Conservation (phyloP, 2,797 vertebrate species). For the Remorina albescens region DNA sequence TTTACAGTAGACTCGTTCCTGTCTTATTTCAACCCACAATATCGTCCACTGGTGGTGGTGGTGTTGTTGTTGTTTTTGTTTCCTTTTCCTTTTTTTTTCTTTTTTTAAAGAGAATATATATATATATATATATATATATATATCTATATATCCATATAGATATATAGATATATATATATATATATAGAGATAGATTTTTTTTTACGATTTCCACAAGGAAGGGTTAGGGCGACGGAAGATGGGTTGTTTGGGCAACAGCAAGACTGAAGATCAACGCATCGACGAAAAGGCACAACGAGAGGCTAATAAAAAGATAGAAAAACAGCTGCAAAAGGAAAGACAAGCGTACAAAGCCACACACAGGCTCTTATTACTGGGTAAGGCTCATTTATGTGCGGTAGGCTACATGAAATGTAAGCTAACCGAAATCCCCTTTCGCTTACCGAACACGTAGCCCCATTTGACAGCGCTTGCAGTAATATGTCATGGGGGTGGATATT, state of each 20-base stretch:
- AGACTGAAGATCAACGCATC: slow-evolving; percentile 97
- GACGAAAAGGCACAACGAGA: slow-evolving; percentile 98
- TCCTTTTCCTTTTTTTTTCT: slow-evolving; percentile 26
- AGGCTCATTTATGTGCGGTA: slow-evolving; percentile 73
- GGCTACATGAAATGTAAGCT: slow-evolving; percentile 63
- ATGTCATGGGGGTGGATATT: slow-evolving; percentile 83
- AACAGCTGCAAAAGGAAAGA: slow-evolving; percentile 96
- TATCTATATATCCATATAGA: too few species aligned
- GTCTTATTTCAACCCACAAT: slow-evolving; percentile 43
- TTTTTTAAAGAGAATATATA: too few species aligned
- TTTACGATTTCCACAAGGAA: slow-evolving; percentile 76
- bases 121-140: too few species aligned
- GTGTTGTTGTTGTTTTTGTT: too few species aligned
- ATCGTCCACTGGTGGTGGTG: slow-evolving; percentile 46
- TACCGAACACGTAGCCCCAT: slow-evolving; percentile 80
- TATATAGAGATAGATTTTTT: slow-evolving; percentile 14
- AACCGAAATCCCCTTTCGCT: slow-evolving; percentile 71
- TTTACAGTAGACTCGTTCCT: slow-evolving; percentile 55
- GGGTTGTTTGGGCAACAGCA: slow-evolving; percentile 99
- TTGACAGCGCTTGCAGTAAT: slow-evolving; percentile 84
- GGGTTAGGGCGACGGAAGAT: slow-evolving; percentile 88
- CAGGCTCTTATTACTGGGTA: slow-evolving; percentile 95
- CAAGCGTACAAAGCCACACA: slow-evolving; percentile 97
- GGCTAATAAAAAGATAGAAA: slow-evolving; percentile 99
- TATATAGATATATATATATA: too few species aligned